Conservation (phyloP, 2,888 invertebrate species). For the Thereva unica region DNA sequence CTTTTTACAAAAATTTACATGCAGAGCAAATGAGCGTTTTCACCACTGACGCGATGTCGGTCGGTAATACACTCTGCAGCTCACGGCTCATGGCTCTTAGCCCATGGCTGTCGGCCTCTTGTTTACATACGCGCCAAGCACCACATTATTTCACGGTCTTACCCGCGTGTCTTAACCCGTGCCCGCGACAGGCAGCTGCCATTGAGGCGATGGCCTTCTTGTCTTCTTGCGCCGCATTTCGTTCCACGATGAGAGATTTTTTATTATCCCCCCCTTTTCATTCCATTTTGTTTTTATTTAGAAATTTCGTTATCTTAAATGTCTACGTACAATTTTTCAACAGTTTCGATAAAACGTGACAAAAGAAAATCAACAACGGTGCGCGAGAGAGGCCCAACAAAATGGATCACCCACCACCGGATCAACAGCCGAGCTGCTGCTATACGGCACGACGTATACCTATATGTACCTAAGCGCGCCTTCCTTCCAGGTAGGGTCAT, state of each 20-base stretch:
- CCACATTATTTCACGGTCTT: no score
- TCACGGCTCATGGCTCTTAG: no score
- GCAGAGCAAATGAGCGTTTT: constrained; percentile 27
- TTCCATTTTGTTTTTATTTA: constrained; percentile 8
- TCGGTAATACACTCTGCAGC: no score
- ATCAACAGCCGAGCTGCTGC: constrained; percentile 4
- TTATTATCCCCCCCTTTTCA: constrained; percentile 6
- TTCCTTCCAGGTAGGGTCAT: no score
- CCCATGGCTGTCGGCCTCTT: no score
- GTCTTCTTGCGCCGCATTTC: neutral
- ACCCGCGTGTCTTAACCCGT: no score
- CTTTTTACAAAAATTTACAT: constrained; percentile 31
- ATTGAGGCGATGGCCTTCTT: no score
- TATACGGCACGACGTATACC: neutral
- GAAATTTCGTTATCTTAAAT: no score
- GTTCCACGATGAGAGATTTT: constrained; percentile 2
- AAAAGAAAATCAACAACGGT: no score
- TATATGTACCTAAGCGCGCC: no score
- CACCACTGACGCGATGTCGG: constrained; percentile 15
- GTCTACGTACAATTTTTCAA: constrained; percentile 8
- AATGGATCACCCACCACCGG: constrained; percentile 11
- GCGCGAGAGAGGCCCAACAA: neutral
- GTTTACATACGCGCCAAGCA: no score
- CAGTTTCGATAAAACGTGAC: constrained; percentile 15
- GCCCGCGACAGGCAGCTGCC: no score